Base-by-base conservation (phyloP, 2,888 invertebrate genomes). In the Caenorhabditis plicata region DNA sequence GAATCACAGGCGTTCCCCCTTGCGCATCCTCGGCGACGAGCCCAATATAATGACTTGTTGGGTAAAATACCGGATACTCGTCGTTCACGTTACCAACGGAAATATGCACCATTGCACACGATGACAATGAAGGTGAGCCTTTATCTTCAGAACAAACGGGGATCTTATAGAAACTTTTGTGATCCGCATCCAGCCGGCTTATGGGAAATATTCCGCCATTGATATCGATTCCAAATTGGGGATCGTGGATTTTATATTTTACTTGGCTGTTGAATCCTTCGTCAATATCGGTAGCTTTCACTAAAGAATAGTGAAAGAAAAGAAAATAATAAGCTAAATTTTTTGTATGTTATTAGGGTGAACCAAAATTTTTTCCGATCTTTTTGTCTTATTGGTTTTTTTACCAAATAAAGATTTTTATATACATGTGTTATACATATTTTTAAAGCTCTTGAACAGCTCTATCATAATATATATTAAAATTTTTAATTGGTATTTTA, bases 221-320 rank as follows among this genome's bases (percentile, higher is more conserved):
- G 74, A 91, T 89, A 84, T 94, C 93, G 76, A 96, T 92, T 83
- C 90, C 90, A 53, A 98, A 96, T 84, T 94, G 92, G 81, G 91
- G 90, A 33, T 92, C 90, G 77, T 89, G 91, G 4, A 94, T 84
- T 36, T 91, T 90, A 82, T 93, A 94, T 15, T 90, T 88, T 80
- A 94, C 92, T 51, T 91, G 92, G 22, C 94, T 93, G 83, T 96
- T 96, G 82, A 91, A 90, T 81, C 94, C 94, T 29, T 92, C 92
- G 85, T 95, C 95, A 40, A 66, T 67, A 49, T 80, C 80, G 7
- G 52, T 44, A 0, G 75, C 77, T n/a, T 61, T 49, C 3, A 77
- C 80, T 73, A 43, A 33, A 68, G 46, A 25, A 23, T 2, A 33
- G n/a, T n/a, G n/a, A n/a, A n/a, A n/a, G n/a, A n/a, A n/a, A n/a